These are phyloP conservation scores for Corythornis vintsioides DNA, from an alignment of 2,113 vertebrate genomes.

Conservation along the genomic window DNA sequence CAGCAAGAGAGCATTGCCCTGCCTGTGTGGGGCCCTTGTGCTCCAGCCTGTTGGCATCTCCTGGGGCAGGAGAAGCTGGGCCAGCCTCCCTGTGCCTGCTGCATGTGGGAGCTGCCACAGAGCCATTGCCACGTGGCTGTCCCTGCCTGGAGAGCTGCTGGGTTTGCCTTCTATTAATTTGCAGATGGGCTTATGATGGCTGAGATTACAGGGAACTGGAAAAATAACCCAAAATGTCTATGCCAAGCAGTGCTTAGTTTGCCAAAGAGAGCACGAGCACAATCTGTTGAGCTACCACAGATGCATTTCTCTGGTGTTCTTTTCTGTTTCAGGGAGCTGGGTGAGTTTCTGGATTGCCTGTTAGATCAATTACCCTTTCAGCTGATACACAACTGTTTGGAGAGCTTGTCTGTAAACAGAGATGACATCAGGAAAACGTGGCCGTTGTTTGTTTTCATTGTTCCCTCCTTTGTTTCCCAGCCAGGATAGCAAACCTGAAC, in stretches of 20 bases:
- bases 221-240: fast-evolving
- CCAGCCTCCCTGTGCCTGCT: background rate
- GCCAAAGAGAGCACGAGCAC: fast-evolving
- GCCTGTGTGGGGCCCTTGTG: background rate
- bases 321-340: background rate
- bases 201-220: background rate
- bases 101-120: background rate
- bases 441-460: background rate
- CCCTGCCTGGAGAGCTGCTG: background rate
- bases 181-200: background rate
- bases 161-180: background rate
- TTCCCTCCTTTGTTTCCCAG: background rate
- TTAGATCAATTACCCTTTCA: background rate
- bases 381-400: background rate
- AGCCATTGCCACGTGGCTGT: background rate
- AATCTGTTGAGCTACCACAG: background rate
- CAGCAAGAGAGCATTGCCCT: background rate
- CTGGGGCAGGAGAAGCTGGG: background rate
- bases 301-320: background rate
- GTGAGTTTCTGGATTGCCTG: background rate
- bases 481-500: constrained; percentile 6
- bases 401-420: background rate
- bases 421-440: background rate
- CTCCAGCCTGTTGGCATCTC: background rate
- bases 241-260: background rate